Evolutionary conservation across 2,888 invertebrate species (phyloP), one percentile per base, ranked within the genome.

Genomic region (Strigamia maritima): DNA sequence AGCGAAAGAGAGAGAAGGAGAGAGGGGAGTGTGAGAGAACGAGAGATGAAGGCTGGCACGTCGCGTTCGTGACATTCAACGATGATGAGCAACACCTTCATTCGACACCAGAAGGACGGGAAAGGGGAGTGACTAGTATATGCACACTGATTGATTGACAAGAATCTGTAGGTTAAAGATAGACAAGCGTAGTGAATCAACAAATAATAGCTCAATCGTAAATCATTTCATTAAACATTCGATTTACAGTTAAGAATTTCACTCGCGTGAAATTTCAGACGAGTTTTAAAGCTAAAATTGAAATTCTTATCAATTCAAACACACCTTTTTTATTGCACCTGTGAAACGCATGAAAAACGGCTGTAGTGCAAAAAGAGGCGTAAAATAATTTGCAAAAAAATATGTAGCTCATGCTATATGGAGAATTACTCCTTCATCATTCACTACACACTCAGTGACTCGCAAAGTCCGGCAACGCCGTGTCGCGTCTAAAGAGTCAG

Each of bases 391-490:
- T 70, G 28, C 70, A 70, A 70, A 70, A 70, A 26, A n/a, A 70
- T 26, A 70, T 44, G 44, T 44, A 44, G 44, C 44, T 44, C n/a
- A 12, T 1, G 60, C 60, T 22, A 65, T 12, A 24, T 24, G 10
- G 60, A 65, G 24, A 65, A 16, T 65, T 24, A 24, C 60, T 65
- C 14, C 70, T 26, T 70, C 70, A n/a, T 26, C 54, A 54, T 54
- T 54, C 54, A 54, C 54, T 54, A 54, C 19, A 24, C 70, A 28
- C 28, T 7, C 70, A 70, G 14, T 70, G 70, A 70, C 26, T 70
- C 70, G 70, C 70, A 70, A 70, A 70, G 70, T 70, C 70, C 70
- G 70, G 70, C 70, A 70, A 70, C 70, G 70, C 70, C 70, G 70
- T 70, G 70, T 70, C 70, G 70, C 70, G 70, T 70, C 70, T 70